These are phyloP conservation scores for Crypturellus undulatus DNA, from an alignment of 2,113 vertebrate genomes.

Conservation along the genomic window DNA sequence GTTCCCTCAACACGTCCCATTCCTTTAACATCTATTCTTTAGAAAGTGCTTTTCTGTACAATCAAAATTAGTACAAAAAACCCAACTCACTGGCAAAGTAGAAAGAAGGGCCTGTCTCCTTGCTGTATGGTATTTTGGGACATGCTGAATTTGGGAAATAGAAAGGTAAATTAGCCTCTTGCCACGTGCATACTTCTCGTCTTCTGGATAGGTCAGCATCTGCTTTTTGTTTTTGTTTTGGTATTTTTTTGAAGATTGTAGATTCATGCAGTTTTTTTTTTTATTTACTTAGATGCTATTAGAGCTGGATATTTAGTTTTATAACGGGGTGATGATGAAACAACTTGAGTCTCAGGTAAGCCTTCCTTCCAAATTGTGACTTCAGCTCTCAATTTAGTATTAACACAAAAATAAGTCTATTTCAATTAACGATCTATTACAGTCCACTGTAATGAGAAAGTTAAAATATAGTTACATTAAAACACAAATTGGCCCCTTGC, in stretches of 20 bases:
- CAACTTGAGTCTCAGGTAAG: neutral
- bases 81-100: slow-evolving; percentile 90
- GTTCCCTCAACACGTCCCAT: slow-evolving; percentile 72
- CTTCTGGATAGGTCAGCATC: slow-evolving; percentile 79
- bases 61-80: slow-evolving; percentile 85
- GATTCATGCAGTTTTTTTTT: slow-evolving; percentile 75
- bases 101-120: slow-evolving; percentile 90
- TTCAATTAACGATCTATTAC: slow-evolving; percentile 15
- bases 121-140: slow-evolving; percentile 89
- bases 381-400: neutral
- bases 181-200: slow-evolving; percentile 75
- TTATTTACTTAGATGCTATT: slow-evolving; percentile 62
- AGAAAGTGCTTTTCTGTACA: slow-evolving; percentile 80
- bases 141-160: slow-evolving; percentile 89
- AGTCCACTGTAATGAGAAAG: slow-evolving; percentile 39
- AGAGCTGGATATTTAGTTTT: slow-evolving; percentile 58
- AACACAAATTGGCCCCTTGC: slow-evolving; percentile 40
- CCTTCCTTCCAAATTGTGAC: slow-evolving; percentile 30
- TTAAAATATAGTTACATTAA: slow-evolving; percentile 41
- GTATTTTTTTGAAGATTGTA: slow-evolving; percentile 21
- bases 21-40: slow-evolving; percentile 77
- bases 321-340: slow-evolving; percentile 57
- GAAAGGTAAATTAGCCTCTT: slow-evolving; percentile 86
- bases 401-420: slow-evolving; percentile 28
- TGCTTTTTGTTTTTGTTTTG: neutral